These are phyloP conservation scores for Drosophila borealis DNA, from an alignment of 2,888 invertebrate species.

Conservation along the genomic window DNA sequence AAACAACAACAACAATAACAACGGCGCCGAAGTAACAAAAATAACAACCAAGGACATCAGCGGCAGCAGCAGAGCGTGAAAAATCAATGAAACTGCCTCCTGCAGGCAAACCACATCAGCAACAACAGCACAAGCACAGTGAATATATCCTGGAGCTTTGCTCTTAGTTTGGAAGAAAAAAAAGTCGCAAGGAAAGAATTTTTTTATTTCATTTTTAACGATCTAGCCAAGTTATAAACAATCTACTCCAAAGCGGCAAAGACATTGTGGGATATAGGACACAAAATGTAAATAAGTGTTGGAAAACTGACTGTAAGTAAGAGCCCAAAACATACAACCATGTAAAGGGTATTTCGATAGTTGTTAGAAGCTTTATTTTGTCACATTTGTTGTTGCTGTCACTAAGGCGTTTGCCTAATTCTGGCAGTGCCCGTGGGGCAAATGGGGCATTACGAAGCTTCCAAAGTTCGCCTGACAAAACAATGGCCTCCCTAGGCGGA, in stretches of 20 bases:
- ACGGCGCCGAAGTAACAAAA: slow-evolving; percentile 58
- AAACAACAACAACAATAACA: slow-evolving; percentile 33
- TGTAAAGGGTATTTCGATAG: not conserved
- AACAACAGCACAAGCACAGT: slow-evolving; percentile 5
- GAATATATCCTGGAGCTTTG: slow-evolving; percentile 10
- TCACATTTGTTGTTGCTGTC: not conserved
- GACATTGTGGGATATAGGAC: no score
- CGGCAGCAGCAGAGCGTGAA: slow-evolving; percentile 51
- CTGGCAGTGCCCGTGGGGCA: not conserved
- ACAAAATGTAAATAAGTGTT: no score
- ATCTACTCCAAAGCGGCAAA: no score
- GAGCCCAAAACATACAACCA: no score
- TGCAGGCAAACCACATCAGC: slow-evolving; percentile 25
- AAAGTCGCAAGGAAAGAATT: not conserved
- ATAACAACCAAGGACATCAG: slow-evolving; percentile 69
- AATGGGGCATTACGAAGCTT: slow-evolving; percentile 4
- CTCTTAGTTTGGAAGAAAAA: not conserved
- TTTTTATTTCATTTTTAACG: no score
- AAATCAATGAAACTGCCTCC: slow-evolving; percentile 65
- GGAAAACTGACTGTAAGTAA: no score
- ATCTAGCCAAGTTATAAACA: no score
- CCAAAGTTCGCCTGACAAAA: not conserved
- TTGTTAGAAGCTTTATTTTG: not conserved
- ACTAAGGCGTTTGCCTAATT: slow-evolving; percentile 10
- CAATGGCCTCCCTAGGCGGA: not conserved